A percentile compares a stretch with the other conserved stretches of the same genome.
These are phyloP conservation scores for Merodon equestris DNA, from an alignment of 2,888 invertebrate genomes.

Conservation along the genomic window DNA sequence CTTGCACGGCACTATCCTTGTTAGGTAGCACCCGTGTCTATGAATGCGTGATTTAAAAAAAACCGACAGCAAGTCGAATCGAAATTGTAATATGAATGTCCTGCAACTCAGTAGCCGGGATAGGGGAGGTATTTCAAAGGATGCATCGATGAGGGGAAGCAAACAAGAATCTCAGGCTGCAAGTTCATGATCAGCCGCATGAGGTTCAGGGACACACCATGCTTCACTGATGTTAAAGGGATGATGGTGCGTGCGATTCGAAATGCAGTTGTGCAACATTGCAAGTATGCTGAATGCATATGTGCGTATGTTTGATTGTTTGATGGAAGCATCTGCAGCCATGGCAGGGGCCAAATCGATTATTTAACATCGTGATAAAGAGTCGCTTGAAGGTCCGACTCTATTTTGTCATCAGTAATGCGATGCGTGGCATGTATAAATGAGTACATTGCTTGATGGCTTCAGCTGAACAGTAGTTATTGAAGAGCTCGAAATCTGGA, in stretches of 20 bases:
- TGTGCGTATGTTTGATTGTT: not conserved
- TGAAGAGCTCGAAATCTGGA: too few species aligned
- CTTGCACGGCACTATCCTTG: slow-evolving; percentile 13
- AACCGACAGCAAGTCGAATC: slow-evolving; percentile 50
- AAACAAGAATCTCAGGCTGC: slow-evolving; percentile 38
- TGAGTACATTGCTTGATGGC: too few species aligned
- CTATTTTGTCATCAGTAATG: slow-evolving; percentile 36
- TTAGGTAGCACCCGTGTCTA: slow-evolving; percentile 34
- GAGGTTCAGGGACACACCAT: not conserved
- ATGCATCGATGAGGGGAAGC: slow-evolving; percentile 22
- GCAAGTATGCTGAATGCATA: slow-evolving; percentile 34
- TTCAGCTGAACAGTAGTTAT: too few species aligned
- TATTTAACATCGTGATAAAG: slow-evolving; percentile 22
- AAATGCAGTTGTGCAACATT: slow-evolving; percentile 61
- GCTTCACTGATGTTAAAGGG: too few species aligned
- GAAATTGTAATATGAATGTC: slow-evolving; percentile 40
- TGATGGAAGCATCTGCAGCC: slow-evolving; percentile 50
- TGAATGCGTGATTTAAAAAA: slow-evolving; percentile 36
- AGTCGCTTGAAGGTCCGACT: not conserved
- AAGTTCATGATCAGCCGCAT: slow-evolving; percentile 65
- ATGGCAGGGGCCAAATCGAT: slow-evolving; percentile 39
- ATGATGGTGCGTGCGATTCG: not conserved
- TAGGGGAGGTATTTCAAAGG: slow-evolving; percentile 39
- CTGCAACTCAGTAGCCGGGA: slow-evolving; percentile 13
- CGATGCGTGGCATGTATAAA: not conserved